phyloP scores from a whole-genome alignment of 1,140 invertebrate species.

The Melipona quadrifasciata region DNA sequence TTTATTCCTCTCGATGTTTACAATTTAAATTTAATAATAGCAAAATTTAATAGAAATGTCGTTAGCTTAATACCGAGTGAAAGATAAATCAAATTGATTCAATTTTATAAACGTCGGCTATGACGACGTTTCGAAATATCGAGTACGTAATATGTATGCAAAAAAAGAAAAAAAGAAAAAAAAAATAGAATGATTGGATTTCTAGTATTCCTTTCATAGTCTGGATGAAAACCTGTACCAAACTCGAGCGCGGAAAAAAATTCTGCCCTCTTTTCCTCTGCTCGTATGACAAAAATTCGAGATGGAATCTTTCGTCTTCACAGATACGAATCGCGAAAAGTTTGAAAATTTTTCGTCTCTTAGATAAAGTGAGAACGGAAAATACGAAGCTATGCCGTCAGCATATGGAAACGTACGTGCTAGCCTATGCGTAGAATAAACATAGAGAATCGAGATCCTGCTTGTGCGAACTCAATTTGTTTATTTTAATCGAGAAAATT shows the following conservation, averaged over 20 bases:
- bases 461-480: background rate
- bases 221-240: too few species aligned
- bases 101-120: background rate
- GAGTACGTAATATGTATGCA: background rate
- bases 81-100: background rate
- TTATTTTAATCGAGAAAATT: background rate
- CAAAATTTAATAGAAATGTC: too few species aligned
- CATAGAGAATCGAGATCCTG: background rate
- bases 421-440: too few species aligned
- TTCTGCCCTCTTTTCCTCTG: background rate
- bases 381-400: background rate
- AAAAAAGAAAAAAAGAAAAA: background rate
- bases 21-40: too few species aligned
- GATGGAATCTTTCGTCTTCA: background rate
- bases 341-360: background rate
- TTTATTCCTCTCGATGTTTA: too few species aligned
- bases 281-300: background rate
- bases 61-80: too few species aligned
- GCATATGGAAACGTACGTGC: background rate
- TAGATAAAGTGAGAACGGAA: background rate
- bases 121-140: background rate
- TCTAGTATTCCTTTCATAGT: background rate
- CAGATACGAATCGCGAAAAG: background rate
- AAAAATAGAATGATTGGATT: background rate
- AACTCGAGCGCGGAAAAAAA: background rate